phyloP scores from a whole-genome alignment of 2,888 invertebrate genomes.

The Andricus quercusramuli region DNA sequence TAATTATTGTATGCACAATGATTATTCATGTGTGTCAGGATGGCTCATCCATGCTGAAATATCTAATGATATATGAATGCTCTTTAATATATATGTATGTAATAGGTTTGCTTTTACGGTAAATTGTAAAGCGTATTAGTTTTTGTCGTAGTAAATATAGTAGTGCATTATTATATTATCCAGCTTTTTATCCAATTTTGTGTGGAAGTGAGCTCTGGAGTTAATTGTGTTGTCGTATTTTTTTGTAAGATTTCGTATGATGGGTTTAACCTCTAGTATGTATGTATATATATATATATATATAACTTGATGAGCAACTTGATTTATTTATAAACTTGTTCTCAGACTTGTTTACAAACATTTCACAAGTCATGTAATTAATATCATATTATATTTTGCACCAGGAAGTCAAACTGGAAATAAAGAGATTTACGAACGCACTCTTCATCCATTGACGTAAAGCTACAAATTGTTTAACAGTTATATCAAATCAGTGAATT shows the following conservation, averaged over 20 bases:
- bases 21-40: too few species aligned
- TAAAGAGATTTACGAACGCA: conserved; percentile 7
- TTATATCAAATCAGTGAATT: too few species aligned
- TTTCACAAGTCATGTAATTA: not conserved
- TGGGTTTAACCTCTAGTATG: too few species aligned
- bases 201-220: too few species aligned
- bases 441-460: not conserved
- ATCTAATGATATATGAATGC: not conserved
- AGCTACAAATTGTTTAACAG: not conserved
- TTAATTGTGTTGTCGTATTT: too few species aligned
- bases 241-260: not conserved
- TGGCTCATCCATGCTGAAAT: too few species aligned
- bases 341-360: conserved; percentile 23
- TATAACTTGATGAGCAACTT: not conserved
- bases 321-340: not conserved
- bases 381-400: not conserved
- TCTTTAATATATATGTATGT: not conserved
- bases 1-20: not conserved
- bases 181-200: too few species aligned
- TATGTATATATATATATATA: too few species aligned
- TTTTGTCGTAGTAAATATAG: too few species aligned
- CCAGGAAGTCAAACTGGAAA: not conserved
- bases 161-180: too few species aligned
- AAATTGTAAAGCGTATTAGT: too few species aligned
- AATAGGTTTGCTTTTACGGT: too few species aligned